phyloP scores from a whole-genome alignment of 2,888 invertebrate genomes.

The Cacoxenus indagator region DNA sequence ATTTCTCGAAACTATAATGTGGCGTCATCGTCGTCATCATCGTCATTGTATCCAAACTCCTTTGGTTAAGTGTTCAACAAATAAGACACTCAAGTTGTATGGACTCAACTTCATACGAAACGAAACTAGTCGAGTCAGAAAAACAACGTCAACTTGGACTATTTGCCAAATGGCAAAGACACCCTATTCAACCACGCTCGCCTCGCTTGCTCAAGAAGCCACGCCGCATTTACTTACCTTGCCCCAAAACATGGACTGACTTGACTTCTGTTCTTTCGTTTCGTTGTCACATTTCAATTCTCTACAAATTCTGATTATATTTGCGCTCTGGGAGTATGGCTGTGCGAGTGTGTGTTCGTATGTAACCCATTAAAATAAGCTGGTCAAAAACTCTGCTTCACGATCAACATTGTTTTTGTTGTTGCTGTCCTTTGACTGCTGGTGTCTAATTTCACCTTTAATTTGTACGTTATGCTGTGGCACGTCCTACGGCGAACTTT shows the following conservation, averaged over 20 bases:
- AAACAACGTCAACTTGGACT: neutral
- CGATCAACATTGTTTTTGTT: neutral
- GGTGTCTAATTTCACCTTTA: conserved; percentile 15
- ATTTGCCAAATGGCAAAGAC: too few relatives aligned
- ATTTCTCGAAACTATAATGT: conserved; percentile 1
- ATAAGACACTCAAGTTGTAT: conserved; percentile 12
- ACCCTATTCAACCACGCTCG: too few relatives aligned
- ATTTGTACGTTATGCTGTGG: neutral
- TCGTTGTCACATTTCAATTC: conserved; percentile 11
- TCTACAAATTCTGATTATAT: conserved; percentile 8
- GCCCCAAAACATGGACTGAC: neutral
- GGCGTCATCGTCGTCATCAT: neutral
- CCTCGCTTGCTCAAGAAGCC: neutral
- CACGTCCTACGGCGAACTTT: neutral
- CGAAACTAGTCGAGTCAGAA: neutral
- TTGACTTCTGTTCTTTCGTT: too few relatives aligned
- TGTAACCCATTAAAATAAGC: neutral
- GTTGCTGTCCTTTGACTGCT: neutral
- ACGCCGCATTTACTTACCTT: neutral
- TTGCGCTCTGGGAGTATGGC: neutral
- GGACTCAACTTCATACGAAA: neutral
- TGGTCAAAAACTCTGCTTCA: too few relatives aligned
- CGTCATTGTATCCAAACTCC: neutral
- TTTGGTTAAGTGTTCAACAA: conserved; percentile 16
- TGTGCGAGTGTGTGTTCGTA: neutral